These are phyloP conservation scores for Caenorhabditis sp. DNA, from an alignment of 2,888 invertebrate species.

Conservation along the genomic window DNA sequence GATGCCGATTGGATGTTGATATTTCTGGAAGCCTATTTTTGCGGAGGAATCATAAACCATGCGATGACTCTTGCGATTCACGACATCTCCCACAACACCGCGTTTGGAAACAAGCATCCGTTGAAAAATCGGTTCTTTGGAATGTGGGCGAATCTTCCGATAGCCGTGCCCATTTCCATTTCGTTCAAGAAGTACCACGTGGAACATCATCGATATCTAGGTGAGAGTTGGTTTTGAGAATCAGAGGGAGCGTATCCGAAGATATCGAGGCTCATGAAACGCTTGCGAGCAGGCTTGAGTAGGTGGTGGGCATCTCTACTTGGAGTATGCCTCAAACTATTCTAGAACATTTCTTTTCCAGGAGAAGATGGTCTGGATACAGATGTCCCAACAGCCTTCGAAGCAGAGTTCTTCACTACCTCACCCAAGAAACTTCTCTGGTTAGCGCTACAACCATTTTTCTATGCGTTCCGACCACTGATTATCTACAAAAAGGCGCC, in stretches of 20 bases:
- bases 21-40: conserved; percentile 91
- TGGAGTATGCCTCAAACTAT: not conserved
- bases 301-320: too few species aligned
- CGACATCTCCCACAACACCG: conserved; percentile 96
- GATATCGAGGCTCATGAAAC: too few species aligned
- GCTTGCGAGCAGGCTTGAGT: too few species aligned
- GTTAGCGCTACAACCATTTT: conserved; percentile 94
- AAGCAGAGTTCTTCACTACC: conserved; percentile 94
- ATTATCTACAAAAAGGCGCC: conserved; percentile 85
- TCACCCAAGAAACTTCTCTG: conserved; percentile 94
- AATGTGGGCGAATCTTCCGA: conserved; percentile 95
- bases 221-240: conserved; percentile 53
- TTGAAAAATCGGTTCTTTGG: conserved; percentile 90
- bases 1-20: conserved; percentile 89
- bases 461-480: conserved; percentile 94
- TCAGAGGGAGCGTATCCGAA: too few species aligned
- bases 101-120: conserved; percentile 89
- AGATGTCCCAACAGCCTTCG: conserved; percentile 94
- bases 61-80: conserved; percentile 96
- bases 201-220: conserved; percentile 90
- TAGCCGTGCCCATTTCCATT: conserved; percentile 95
- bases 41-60: conserved; percentile 97
- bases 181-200: conserved; percentile 97
- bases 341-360: conserved; percentile 78
- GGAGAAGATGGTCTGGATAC: conserved; percentile 96